These are phyloP conservation scores for Lasioglossum leucozonium DNA, from an alignment of 2,888 invertebrate genomes.

Conservation along the genomic window DNA sequence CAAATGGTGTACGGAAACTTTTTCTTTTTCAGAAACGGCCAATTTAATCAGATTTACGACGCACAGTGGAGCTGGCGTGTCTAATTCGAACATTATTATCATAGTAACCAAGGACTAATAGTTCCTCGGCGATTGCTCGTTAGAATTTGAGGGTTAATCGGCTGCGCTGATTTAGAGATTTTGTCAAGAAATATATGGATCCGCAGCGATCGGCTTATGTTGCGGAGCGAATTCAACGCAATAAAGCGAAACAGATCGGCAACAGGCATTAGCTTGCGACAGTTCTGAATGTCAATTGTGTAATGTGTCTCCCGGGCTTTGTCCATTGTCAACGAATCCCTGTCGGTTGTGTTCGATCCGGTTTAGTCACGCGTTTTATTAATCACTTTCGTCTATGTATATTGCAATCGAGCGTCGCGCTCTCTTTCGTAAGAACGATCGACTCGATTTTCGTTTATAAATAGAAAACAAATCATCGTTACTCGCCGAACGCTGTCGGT, in stretches of 20 bases:
- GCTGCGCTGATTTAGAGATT: slow-evolving; percentile 51
- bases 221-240: slow-evolving; percentile 10
- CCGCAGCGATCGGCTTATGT: slow-evolving; percentile 16
- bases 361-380: slow-evolving; percentile 35
- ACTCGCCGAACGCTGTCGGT: not conserved
- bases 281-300: slow-evolving; percentile 45
- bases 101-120: slow-evolving; percentile 36
- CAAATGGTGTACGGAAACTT: not conserved
- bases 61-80: not conserved
- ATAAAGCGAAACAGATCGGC: slow-evolving; percentile 37
- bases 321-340: slow-evolving; percentile 20
- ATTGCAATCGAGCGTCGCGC: not conserved
- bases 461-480: slow-evolving; percentile 10
- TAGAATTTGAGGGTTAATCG: slow-evolving; percentile 52
- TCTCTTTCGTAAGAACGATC: not conserved
- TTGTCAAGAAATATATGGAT: slow-evolving; percentile 54
- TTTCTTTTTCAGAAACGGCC: not conserved
- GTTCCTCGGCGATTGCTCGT: slow-evolving; percentile 19
- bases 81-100: slow-evolving; percentile 28
- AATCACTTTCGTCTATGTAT: not conserved
- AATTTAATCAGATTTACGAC: slow-evolving; percentile 22
- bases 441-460: not conserved
- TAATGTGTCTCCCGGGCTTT: slow-evolving; percentile 37
- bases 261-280: slow-evolving; percentile 35
- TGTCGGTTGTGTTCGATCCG: not conserved